A percentile compares a stretch with the other conserved stretches of the same genome.
phyloP scores from a whole-genome alignment of 1,140 invertebrate species.

The Caerostris darwini region DNA sequence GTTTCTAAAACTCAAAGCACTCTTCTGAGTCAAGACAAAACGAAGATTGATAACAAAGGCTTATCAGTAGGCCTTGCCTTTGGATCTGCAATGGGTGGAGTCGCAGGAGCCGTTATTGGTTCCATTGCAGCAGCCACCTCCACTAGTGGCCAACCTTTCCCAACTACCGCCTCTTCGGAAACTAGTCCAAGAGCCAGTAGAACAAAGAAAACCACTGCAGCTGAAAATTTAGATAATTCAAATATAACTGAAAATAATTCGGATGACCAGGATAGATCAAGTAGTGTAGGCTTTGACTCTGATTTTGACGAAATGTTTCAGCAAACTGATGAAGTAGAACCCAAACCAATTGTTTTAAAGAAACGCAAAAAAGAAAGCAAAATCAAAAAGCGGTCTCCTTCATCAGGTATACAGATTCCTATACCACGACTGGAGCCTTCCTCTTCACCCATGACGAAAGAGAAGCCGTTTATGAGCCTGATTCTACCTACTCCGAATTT shows the following conservation, averaged over 20 bases:
- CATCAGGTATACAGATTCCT: conserved; percentile 58
- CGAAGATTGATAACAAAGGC: conserved; percentile 61
- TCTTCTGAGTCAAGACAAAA: conserved; percentile 67
- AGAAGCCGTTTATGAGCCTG: conserved; percentile 39
- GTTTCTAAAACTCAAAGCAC: conserved; percentile 76
- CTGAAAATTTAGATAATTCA: conserved; percentile 19
- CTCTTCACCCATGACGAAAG: not conserved
- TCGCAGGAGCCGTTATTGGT: conserved; percentile 63
- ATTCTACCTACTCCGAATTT: conserved; percentile 51
- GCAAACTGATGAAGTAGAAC: conserved; percentile 8
- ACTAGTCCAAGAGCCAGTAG: conserved; percentile 1
- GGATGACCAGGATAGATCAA: conserved; percentile 90
- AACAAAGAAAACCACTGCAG: not conserved
- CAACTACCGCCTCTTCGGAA: not conserved
- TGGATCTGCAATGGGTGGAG: conserved; percentile 68
- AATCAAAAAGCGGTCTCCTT: conserved; percentile 54
- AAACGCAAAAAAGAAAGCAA: conserved; percentile 79
- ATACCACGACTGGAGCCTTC: conserved; percentile 61
- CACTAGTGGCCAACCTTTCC: conserved; percentile 75
- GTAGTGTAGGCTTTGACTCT: conserved; percentile 96
- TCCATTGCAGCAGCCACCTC: conserved; percentile 69
- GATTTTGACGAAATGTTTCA: conserved; percentile 87
- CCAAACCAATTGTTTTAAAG: conserved; percentile 77
- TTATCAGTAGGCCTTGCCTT: conserved; percentile 80
- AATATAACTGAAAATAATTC: conserved; percentile 79